Percentiles rank a stretch among this genome's conserved stretches.
Conservation (phyloP, 1,140 invertebrate genomes). For the Meteorus sp. region DNA sequence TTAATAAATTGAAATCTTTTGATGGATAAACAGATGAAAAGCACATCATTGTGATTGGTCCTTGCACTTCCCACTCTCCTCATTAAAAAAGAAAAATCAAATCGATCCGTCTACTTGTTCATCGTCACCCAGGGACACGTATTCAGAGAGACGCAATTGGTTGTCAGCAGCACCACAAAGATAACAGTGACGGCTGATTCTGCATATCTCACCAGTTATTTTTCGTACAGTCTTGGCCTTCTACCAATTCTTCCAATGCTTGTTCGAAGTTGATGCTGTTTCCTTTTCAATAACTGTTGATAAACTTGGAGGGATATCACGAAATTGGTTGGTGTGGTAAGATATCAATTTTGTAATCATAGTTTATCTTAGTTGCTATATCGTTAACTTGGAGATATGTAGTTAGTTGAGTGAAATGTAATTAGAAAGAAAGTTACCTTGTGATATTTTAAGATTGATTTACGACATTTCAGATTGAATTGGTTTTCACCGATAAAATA, state of each 20-base stretch:
- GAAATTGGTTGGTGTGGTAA: too few relatives aligned
- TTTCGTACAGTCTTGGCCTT: not conserved
- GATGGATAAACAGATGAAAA: constrained; percentile 9
- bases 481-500: constrained; percentile 1
- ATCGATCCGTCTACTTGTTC: not conserved
- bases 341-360: too few relatives aligned
- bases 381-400: too few relatives aligned
- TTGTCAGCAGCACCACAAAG: too few relatives aligned
- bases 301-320: too few relatives aligned
- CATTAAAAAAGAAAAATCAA: not conserved
- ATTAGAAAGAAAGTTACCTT: too few relatives aligned
- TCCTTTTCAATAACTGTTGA: too few relatives aligned
- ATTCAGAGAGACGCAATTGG: not conserved
- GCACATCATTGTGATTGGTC: not conserved
- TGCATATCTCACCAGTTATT: not conserved
- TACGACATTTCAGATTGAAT: not conserved
- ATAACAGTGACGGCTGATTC: too few relatives aligned
- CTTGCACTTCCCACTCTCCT: not conserved
- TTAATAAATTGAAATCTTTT: not conserved
- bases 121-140: not conserved
- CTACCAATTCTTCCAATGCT: too few relatives aligned
- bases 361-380: too few relatives aligned
- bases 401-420: too few relatives aligned
- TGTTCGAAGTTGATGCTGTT: too few relatives aligned
- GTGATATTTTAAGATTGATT: not conserved